phyloP scores from a whole-genome alignment of 1,140 invertebrate genomes.

The Zaprionus capensis region DNA sequence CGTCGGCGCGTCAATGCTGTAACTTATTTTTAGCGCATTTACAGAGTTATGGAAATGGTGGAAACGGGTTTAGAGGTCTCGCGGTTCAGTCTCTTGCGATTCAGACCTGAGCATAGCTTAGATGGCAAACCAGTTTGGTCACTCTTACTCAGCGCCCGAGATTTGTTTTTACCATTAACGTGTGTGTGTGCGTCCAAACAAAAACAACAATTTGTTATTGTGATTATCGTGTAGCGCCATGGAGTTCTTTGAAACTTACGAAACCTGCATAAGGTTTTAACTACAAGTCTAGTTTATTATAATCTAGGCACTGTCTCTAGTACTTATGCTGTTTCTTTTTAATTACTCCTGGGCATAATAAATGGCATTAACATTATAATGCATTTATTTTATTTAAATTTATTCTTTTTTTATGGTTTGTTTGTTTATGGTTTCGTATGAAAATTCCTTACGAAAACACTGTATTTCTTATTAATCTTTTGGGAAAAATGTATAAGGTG shows the following conservation, averaged over 20 bases:
- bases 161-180: conserved; percentile 42
- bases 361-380: neutral
- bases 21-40: conserved; percentile 79
- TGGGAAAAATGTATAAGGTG: no score
- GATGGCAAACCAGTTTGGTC: conserved; percentile 72
- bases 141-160: conserved; percentile 62
- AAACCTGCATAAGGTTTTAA: neutral
- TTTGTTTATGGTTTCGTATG: no score
- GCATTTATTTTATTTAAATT: neutral
- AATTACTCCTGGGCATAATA: neutral
- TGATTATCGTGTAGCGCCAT: neutral
- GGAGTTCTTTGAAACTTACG: neutral
- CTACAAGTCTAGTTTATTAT: no score
- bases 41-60: conserved; percentile 28
- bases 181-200: neutral
- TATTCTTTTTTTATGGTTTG: neutral
- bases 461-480: no score
- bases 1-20: conserved; percentile 59
- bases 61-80: conserved; percentile 68
- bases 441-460: no score
- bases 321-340: neutral
- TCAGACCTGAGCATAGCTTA: conserved; percentile 37
- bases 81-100: conserved; percentile 47
- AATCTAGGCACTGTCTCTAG: no score
- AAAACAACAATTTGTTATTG: conserved; percentile 6